Base-by-base conservation (phyloP, 2,797 vertebrate species). In the Notamacropus eugenii region DNA sequence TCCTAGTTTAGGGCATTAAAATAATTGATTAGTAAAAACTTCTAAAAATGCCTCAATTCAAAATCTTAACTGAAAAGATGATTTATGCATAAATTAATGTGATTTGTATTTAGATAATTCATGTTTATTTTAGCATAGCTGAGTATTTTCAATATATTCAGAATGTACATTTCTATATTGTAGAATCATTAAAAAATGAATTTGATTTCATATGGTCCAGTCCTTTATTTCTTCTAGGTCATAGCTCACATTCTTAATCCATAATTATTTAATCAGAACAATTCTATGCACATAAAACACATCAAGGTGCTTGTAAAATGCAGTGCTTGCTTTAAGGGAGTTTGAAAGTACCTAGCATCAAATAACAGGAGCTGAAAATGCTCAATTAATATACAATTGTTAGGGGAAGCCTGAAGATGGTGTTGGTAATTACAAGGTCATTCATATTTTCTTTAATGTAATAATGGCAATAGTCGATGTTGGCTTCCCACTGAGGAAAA, bases 281-380 rank as follows among this genome's bases (percentile, higher is more conserved):
- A 31, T 82, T 46, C 74, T 87, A 52, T 55, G 55, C 93, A 31
- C 34, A 46, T 19, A 27, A 24, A 92, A 3, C 54, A 91, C 91
- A 90, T 93, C 92, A 62, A 90, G 90, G 28, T 56, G 90, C 91
- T 74, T 82, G 4, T 91, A 62, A 95, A 58, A 67, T 90, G 0
- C 0, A 95, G 87, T 94, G n/a, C 55, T 94, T 91, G 59, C 94
- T 54, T 67, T 67, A 46, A 55, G 19, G 14, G 13, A 91, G 10
- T 94, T 93, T 96, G 52, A 31, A 90, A 92, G 12, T 57, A 59
- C 93, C 16, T 95, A 27, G 1, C 5, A 0, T 94, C 55, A 90
- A 92, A 95, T 82, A 31, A 91, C 34, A 92, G 50, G 31, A 90
- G 34, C 46, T 95, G 55, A 92, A 95, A 95, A 74, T 92, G 90